These are phyloP conservation scores for Gila robusta DNA, from an alignment of 2,797 vertebrate species.

Conservation along the genomic window DNA sequence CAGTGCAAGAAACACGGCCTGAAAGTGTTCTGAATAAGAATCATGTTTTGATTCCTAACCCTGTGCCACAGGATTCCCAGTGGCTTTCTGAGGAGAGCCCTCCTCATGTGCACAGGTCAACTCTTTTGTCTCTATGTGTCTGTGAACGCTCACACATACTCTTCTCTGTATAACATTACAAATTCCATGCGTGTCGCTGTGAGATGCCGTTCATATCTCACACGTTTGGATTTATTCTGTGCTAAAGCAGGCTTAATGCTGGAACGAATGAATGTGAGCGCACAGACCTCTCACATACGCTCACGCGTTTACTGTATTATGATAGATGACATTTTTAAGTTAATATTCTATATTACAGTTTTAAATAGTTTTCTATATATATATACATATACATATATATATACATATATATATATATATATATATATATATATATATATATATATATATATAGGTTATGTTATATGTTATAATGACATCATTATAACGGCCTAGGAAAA, in stretches of 20 bases:
- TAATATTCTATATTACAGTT: neutral
- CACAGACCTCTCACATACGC: neutral
- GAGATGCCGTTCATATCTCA: constrained; percentile 51
- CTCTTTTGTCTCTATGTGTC: neutral
- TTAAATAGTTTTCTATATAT: too few species aligned
- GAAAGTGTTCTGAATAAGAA: neutral
- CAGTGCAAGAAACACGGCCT: neutral
- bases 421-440: too few species aligned
- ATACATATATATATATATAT: too few species aligned
- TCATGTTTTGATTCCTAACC: neutral
- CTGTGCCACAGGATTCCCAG: neutral
- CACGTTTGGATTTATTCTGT: constrained; percentile 50
- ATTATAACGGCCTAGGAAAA: too few species aligned
- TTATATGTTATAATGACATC: too few species aligned
- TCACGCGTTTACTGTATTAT: neutral
- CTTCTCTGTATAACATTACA: constrained; percentile 42
- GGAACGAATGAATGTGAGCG: constrained; percentile 39
- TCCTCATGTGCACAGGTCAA: neutral
- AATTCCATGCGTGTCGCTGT: constrained; percentile 38
- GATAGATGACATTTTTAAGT: neutral
- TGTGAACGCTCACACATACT: constrained; percentile 1
- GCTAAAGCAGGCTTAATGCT: constrained; percentile 53
- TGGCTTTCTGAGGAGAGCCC: neutral
- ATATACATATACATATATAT: too few species aligned
- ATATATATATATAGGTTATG: neutral